Evolutionary conservation across 2,113 vertebrate genomes (phyloP).

Genomic region (Aramus guarauna): DNA sequence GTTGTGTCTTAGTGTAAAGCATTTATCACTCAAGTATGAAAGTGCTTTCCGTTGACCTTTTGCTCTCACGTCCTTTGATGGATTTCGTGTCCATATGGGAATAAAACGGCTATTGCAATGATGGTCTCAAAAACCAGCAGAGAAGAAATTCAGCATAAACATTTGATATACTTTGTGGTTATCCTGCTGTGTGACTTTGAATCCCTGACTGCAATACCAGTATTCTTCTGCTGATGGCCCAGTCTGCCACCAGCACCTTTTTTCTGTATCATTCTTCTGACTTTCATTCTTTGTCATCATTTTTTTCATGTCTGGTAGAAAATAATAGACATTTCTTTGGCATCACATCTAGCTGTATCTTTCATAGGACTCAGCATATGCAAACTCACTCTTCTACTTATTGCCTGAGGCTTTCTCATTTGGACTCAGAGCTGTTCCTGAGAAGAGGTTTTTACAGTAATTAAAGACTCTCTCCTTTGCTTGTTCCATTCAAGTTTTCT

Average conservation of each 20-base stretch:
- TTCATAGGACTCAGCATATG: neutral
- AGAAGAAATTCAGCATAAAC: neutral
- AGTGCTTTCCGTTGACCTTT: neutral
- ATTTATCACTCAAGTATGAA: neutral
- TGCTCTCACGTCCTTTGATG: neutral
- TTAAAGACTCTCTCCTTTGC: neutral
- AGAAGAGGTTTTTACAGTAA: neutral
- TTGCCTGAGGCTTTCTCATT: neutral
- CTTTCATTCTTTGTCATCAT: neutral
- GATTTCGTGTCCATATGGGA: neutral
- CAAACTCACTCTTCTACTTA: neutral
- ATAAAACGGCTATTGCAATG: neutral
- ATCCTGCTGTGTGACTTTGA: neutral
- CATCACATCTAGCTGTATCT: neutral
- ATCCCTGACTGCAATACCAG: neutral
- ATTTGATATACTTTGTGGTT: neutral
- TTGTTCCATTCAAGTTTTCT: neutral
- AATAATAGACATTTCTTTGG: neutral
- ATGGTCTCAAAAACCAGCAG: neutral
- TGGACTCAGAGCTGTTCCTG: neutral
- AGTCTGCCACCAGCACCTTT: neutral
- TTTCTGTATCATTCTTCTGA: neutral
- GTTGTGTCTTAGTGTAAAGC: neutral
- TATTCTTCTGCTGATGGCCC: neutral
- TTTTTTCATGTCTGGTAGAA: neutral